Base-by-base conservation (phyloP, 1,140 invertebrate genomes). In the Polyergus mexicanus region DNA sequence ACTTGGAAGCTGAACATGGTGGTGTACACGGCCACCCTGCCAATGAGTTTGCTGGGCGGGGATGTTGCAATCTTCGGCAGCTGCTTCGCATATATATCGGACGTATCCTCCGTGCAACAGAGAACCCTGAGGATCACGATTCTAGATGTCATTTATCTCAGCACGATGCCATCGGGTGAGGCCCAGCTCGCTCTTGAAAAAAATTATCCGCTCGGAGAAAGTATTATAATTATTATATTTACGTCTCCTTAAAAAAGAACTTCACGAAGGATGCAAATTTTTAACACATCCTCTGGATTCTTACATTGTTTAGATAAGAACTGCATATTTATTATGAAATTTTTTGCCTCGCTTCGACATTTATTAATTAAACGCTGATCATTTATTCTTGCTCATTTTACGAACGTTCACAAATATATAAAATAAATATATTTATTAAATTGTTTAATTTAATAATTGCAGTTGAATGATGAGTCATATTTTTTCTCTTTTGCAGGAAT, bases 31-130 rank as follows among this genome's bases (percentile, higher is more conserved):
- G 97, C 97, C 0, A 97, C 96, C 10, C 92, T 98, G 28, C 97
- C 97, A 0, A 97, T 96, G 92, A 96, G 97, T 0, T 87, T 98
- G 19, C 96, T 97, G 0, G 97, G 97, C 0, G 97, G 96, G 5
- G 97, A 97, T 90, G 95, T 98, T 16, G 96, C 97, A 0, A 97
- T 98, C 86, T 98, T 98, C 91, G 96, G 96, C 13, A 96, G 96
- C 0, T 96, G 96, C 51, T 98, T 98, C 91, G 95, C 97, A 0
- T 98, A 98, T 89, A 95, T 98, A 47, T 96, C 97, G 8, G 97
- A 98, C 87, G 94, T 98, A 28, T 96, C 96, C 0, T 96, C 96
- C 0, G 54, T 96, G 2, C 88, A 96, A 60, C 95, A 96, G 86
- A 95, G 97, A 75, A 98, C 97, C 0, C 87, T 98, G 0, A 95